phyloP scores from a whole-genome alignment of 2,888 invertebrate genomes.

The Pandemis cinnamomeana region DNA sequence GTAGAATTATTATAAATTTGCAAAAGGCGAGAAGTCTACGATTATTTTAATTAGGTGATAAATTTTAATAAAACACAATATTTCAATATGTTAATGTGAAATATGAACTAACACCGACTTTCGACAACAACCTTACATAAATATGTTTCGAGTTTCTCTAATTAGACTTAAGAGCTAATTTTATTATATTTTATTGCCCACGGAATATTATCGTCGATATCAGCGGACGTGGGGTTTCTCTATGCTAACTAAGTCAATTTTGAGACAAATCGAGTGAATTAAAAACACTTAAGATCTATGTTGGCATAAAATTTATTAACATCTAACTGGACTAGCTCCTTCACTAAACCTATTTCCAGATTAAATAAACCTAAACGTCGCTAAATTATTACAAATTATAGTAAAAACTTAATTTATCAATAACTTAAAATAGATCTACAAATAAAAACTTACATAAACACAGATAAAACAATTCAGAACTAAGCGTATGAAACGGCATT shows the following conservation, averaged over 20 bases:
- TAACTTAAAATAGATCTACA: constrained; percentile 64
- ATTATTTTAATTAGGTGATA: constrained; percentile 12
- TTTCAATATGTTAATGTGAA: constrained; percentile 30
- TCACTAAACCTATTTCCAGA: constrained; percentile 65
- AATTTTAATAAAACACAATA: constrained; percentile 16
- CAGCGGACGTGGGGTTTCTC: constrained; percentile 51
- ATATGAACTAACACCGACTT: constrained; percentile 31
- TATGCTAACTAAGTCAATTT: constrained; percentile 55
- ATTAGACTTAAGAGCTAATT: constrained; percentile 25
- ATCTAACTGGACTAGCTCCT: constrained; percentile 80
- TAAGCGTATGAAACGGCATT: constrained; percentile 71
- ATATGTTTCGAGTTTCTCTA: constrained; percentile 30
- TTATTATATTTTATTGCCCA: constrained; percentile 33
- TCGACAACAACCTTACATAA: constrained; percentile 30
- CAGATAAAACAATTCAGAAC: constrained; percentile 63
- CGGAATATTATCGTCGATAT: constrained; percentile 48
- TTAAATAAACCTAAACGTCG: constrained; percentile 43
- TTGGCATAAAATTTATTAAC: constrained; percentile 71
- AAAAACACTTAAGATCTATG: constrained; percentile 59
- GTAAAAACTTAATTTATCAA: constrained; percentile 48
- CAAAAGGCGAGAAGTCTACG: constrained; percentile 17
- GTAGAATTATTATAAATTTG: background rate
- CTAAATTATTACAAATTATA: constrained; percentile 49
- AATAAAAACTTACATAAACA: constrained; percentile 60
- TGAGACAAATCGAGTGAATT: constrained; percentile 54